These are phyloP conservation scores for Diplosoma virens DNA, from an alignment of 23 tunicate species.

Conservation along the genomic window DNA sequence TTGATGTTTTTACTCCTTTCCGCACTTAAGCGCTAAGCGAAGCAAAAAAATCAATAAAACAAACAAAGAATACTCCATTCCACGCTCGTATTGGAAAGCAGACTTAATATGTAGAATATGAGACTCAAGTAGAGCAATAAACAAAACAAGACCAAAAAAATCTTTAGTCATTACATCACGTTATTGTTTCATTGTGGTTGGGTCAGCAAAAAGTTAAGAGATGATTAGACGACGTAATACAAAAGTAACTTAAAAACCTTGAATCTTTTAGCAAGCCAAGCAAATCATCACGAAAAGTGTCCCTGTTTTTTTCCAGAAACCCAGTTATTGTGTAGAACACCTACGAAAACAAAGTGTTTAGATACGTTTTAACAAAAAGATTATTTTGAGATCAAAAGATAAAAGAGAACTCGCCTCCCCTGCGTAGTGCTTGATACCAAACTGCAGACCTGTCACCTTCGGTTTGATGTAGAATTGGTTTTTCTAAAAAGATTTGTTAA, in stretches of 20 bases:
- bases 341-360: slow-evolving; percentile 7
- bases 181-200: too few relatives aligned
- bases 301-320: slow-evolving; percentile 90
- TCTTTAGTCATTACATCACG: too few relatives aligned
- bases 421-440: slow-evolving; percentile 90
- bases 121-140: too few relatives aligned
- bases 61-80: too few relatives aligned
- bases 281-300: slow-evolving; percentile 91
- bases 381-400: neutral
- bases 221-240: neutral
- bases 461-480: slow-evolving; percentile 85
- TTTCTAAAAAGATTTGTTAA: slow-evolving; percentile 51
- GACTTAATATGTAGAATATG: too few relatives aligned
- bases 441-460: slow-evolving; percentile 60
- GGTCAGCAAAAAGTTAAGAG: too few relatives aligned
- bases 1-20: too few relatives aligned
- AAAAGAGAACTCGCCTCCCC: slow-evolving; percentile 62
- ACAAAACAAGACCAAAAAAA: too few relatives aligned
- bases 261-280: slow-evolving; percentile 82
- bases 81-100: too few relatives aligned
- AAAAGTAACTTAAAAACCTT: slow-evolving; percentile 19
- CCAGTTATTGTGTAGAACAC: slow-evolving; percentile 71
- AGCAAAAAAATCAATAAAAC: too few relatives aligned
- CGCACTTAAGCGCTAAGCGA: too few relatives aligned
- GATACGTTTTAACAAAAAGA: neutral